These are phyloP conservation scores for Tortrix viridana DNA, from an alignment of 2,888 invertebrate genomes.

Conservation along the genomic window DNA sequence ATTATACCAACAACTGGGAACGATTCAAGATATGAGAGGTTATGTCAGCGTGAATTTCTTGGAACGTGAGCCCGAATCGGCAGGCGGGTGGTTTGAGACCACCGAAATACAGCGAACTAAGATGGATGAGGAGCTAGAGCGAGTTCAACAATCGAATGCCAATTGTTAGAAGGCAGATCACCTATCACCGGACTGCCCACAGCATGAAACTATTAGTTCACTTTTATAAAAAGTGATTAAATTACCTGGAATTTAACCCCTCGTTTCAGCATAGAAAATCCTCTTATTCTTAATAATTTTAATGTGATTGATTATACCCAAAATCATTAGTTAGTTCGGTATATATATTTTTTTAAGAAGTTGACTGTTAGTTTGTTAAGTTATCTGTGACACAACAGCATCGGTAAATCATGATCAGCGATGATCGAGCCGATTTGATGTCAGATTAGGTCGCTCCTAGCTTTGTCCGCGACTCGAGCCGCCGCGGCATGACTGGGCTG, in stretches of 20 bases:
- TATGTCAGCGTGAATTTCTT: not conserved
- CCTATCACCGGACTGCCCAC: constrained; percentile 63
- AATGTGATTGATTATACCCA: no score
- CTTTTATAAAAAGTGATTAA: not conserved
- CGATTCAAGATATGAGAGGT: not conserved
- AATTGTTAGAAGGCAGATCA: constrained; percentile 73
- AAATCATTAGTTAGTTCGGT: no score
- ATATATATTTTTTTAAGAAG: not conserved
- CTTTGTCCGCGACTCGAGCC: constrained; percentile 80
- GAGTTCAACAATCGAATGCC: constrained; percentile 72
- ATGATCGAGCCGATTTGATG: constrained; percentile 77
- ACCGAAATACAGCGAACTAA: constrained; percentile 28
- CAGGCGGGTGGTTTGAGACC: constrained; percentile 15
- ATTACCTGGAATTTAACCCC: no score
- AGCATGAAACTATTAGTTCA: constrained; percentile 21
- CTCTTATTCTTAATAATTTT: no score
- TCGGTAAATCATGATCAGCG: constrained; percentile 82
- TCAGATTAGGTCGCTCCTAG: constrained; percentile 79
- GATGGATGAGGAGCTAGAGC: constrained; percentile 45
- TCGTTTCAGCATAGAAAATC: no score
- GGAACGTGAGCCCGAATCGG: constrained; percentile 9
- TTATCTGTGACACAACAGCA: constrained; percentile 48
- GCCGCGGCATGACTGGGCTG: constrained; percentile 75
- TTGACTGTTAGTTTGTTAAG: not conserved
- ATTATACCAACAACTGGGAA: not conserved